Conservation (phyloP, 2,797 vertebrate species). For the Mormyrops boulengeri region DNA sequence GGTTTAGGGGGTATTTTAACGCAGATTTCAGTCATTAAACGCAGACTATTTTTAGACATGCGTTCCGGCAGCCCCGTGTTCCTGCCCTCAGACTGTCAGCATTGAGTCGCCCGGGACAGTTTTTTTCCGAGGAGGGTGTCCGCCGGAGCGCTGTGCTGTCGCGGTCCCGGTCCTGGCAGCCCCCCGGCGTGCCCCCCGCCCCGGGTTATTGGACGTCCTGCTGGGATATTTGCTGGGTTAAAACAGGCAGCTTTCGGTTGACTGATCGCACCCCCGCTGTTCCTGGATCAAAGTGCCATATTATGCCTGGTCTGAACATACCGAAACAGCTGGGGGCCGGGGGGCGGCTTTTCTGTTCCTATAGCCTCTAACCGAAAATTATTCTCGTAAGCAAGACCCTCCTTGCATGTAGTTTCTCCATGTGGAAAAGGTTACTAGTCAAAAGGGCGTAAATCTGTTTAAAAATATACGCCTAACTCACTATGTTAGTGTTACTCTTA, state of each 20-base stretch:
- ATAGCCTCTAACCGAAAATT: not conserved
- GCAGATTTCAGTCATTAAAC: not conserved
- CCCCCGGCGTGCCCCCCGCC: not conserved
- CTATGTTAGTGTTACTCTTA: not conserved
- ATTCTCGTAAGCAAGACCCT: not conserved
- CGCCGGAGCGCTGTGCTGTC: not conserved
- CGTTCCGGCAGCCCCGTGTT: not conserved
- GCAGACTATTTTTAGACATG: not conserved
- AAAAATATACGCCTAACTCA: not conserved
- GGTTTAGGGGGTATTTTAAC: not conserved
- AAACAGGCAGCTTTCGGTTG: not conserved
- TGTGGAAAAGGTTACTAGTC: not conserved
- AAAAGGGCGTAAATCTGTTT: not conserved
- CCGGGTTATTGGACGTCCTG: not conserved
- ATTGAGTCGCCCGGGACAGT: not conserved
- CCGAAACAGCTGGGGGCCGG: not conserved
- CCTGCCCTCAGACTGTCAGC: not conserved
- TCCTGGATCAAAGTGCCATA: not conserved
- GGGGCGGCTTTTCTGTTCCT: not conserved
- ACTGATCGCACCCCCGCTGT: not conserved
- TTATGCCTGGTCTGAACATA: not conserved
- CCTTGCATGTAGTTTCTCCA: slow-evolving; percentile 14
- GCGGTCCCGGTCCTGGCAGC: not conserved
- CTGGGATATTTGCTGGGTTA: not conserved
- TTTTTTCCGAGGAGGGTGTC: not conserved